phyloP scores from a whole-genome alignment of 2,888 invertebrate species.

The Nebria brevicollis region DNA sequence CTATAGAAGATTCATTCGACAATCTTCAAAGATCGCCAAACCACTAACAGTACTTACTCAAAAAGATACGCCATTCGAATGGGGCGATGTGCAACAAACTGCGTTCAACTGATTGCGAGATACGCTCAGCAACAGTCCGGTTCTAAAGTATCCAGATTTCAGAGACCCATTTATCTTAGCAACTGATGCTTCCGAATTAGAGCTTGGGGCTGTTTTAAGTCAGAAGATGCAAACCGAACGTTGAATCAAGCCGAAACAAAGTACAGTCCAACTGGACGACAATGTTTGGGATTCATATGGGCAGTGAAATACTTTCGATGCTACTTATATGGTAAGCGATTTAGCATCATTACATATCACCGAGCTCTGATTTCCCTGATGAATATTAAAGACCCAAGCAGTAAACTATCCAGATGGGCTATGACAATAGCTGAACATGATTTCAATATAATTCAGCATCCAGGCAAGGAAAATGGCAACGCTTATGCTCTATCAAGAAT shows the following conservation, averaged over 20 bases:
- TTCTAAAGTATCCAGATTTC: conserved; percentile 6
- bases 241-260: conserved; percentile 52
- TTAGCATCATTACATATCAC: conserved; percentile 55
- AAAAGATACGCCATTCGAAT: conserved; percentile 4
- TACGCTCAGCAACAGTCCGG: background rate
- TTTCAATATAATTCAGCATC: conserved; percentile 52
- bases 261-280: conserved; percentile 53
- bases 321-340: conserved; percentile 54
- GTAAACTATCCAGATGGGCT: conserved; percentile 53
- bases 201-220: too few relatives aligned
- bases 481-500: background rate
- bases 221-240: conserved; percentile 49
- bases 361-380: conserved; percentile 52
- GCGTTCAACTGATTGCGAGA: background rate
- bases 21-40: too few relatives aligned
- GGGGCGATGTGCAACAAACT: background rate
- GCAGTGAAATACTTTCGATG: conserved; percentile 53
- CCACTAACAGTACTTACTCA: background rate
- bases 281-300: conserved; percentile 53
- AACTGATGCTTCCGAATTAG: background rate
- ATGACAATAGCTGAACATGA: conserved; percentile 54
- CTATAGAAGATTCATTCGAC: too few relatives aligned
- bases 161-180: background rate
- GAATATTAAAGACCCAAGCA: conserved; percentile 50
- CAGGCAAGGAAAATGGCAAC: conserved; percentile 49